Evolutionary conservation across 2,888 invertebrate genomes (phyloP).

Genomic region (Lymantria monacha): DNA sequence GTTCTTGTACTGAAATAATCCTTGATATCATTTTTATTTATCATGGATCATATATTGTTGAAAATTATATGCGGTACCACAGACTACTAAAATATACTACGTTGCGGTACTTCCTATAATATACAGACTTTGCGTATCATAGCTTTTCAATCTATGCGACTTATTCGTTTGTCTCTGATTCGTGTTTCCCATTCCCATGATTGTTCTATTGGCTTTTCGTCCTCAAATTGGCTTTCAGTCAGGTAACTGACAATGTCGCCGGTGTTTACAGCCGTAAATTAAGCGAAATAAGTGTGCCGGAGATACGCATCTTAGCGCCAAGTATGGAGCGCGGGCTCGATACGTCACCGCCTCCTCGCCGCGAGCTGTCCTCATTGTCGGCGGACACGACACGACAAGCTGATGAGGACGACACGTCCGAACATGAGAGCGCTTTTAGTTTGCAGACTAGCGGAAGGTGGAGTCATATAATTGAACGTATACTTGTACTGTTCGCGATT

Average conservation of each 20-base stretch:
- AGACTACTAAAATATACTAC: too few relatives aligned
- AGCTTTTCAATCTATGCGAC: too few relatives aligned
- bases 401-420: slow-evolving; percentile 66
- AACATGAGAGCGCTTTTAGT: slow-evolving; percentile 79
- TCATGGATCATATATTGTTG: too few relatives aligned
- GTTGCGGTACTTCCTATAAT: too few relatives aligned
- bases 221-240: too few relatives aligned
- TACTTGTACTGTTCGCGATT: slow-evolving; percentile 24
- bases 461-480: slow-evolving; percentile 22
- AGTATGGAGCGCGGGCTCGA: slow-evolving; percentile 91
- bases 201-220: too few relatives aligned
- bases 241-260: slow-evolving; percentile 8
- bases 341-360: slow-evolving; percentile 47
- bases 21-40: too few relatives aligned
- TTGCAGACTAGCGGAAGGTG: slow-evolving; percentile 75
- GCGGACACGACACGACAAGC: slow-evolving; percentile 21
- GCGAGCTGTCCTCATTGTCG: slow-evolving; percentile 49
- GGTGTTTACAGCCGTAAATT: slow-evolving; percentile 84
- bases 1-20: too few relatives aligned
- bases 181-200: too few relatives aligned
- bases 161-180: too few relatives aligned
- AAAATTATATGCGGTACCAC: too few relatives aligned
- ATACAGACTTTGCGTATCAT: too few relatives aligned
- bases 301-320: slow-evolving; percentile 91
- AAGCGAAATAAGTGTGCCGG: slow-evolving; percentile 89